phyloP scores from a whole-genome alignment of 2,797 vertebrate species.

The Arctocebus calabarensis region DNA sequence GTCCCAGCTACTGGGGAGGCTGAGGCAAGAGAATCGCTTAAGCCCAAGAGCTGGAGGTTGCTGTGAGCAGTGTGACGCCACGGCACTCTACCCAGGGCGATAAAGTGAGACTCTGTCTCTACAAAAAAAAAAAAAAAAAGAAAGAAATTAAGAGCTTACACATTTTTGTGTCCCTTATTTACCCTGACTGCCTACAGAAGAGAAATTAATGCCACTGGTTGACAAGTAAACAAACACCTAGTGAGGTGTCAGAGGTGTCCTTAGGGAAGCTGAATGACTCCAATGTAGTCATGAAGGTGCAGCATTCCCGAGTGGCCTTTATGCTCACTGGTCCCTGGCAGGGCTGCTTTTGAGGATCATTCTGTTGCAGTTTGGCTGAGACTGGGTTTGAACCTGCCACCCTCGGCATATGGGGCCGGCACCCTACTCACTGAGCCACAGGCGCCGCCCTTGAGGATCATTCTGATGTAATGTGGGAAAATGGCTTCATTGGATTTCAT shows the following conservation, averaged over 20 bases:
- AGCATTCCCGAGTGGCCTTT: neutral
- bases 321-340: neutral
- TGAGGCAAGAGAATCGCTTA: too few relatives aligned
- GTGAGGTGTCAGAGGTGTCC: neutral
- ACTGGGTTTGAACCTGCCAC: too few relatives aligned
- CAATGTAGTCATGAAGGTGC: neutral
- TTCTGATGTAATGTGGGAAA: constrained; percentile 61
- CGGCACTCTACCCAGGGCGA: too few relatives aligned
- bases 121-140: too few relatives aligned
- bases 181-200: fast-evolving
- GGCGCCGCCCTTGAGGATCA: constrained; percentile 47
- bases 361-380: too few relatives aligned
- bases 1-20: too few relatives aligned
- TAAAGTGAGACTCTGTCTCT: too few relatives aligned
- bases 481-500: constrained; percentile 59
- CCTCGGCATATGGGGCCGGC: too few relatives aligned
- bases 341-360: constrained; percentile 29
- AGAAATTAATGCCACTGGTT: neutral
- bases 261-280: neutral
- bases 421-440: too few relatives aligned
- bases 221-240: neutral
- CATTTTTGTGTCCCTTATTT: neutral
- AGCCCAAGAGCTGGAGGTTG: too few relatives aligned
- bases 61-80: too few relatives aligned
- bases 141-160: too few relatives aligned